A percentile compares a stretch with the other conserved stretches of the same genome.
Conservation (phyloP, 2,113 vertebrate genomes). For the Canis aureus region DNA sequence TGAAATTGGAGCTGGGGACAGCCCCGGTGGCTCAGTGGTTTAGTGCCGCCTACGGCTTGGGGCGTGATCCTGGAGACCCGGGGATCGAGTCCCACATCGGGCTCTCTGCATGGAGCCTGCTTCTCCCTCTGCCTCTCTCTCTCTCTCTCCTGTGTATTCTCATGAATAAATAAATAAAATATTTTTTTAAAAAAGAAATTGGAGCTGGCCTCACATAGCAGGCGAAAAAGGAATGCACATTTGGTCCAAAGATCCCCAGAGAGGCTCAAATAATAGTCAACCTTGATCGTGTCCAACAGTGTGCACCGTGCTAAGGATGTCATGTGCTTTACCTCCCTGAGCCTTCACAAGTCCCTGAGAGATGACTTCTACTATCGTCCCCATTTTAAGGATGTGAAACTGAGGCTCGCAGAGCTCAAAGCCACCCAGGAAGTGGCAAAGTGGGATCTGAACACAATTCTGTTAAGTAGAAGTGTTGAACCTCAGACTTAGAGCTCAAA, state of each 20-base stretch:
- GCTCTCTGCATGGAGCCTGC: no score
- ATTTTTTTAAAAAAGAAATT: no score
- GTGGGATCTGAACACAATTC: not conserved
- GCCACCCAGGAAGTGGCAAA: not conserved
- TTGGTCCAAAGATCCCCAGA: not conserved
- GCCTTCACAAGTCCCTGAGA: not conserved
- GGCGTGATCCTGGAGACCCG: no score
- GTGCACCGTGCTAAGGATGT: rapidly evolving
- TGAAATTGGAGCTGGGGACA: no score
- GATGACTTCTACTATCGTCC: not conserved
- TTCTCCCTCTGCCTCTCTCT: no score
- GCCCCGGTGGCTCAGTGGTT: no score
- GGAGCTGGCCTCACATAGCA: not conserved
- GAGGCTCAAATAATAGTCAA: rapidly evolving
- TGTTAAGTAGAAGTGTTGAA: not conserved
- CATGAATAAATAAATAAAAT: no score
- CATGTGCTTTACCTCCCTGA: not conserved
- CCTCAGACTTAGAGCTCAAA: not conserved
- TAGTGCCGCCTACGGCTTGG: no score
- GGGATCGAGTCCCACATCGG: no score
- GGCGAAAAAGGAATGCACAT: not conserved
- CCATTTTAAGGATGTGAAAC: not conserved
- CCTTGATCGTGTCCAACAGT: rapidly evolving
- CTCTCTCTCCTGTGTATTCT: no score
- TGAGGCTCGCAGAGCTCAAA: not conserved